Percentiles rank a stretch among this genome's conserved stretches.
These are phyloP conservation scores for Graptemys geographica DNA, from an alignment of 2,797 vertebrate genomes.

Conservation along the genomic window DNA sequence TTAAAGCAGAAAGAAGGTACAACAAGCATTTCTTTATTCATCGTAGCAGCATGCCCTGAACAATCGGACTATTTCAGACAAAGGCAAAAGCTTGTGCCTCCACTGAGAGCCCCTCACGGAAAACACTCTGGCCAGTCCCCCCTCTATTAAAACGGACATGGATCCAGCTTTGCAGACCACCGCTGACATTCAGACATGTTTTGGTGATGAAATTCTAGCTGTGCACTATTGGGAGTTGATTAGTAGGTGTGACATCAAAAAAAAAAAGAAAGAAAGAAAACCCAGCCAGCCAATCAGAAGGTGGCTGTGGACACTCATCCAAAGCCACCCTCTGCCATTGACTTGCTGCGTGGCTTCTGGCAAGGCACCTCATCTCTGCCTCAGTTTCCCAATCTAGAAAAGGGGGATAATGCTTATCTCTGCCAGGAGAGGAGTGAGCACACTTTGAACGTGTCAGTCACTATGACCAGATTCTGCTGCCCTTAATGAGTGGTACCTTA, in stretches of 20 bases:
- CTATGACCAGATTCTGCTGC: background rate
- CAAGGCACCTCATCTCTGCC: background rate
- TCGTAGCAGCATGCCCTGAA: no score
- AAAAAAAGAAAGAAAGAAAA: background rate
- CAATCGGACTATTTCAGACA: no score
- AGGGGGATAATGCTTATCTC: background rate
- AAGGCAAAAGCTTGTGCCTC: no score
- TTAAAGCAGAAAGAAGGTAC: no score
- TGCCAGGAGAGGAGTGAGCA: accelerated
- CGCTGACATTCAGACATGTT: background rate
- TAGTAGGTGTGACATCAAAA: background rate
- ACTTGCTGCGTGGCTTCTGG: background rate
- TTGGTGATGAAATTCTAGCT: background rate
- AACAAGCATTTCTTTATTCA: no score
- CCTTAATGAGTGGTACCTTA: background rate
- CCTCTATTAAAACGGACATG: no score
- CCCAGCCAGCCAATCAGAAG: background rate
- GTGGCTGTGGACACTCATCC: background rate
- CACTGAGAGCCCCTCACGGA: no score
- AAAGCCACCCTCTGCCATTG: background rate
- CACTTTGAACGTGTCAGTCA: accelerated
- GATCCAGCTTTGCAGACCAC: no score
- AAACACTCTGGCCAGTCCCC: no score
- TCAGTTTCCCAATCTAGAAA: background rate
- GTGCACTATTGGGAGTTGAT: background rate